A percentile compares a stretch with the other conserved stretches of the same genome.
Evolutionary conservation across 1,140 invertebrate genomes (phyloP).

Genomic region (Pygmarrhopalites habei): DNA sequence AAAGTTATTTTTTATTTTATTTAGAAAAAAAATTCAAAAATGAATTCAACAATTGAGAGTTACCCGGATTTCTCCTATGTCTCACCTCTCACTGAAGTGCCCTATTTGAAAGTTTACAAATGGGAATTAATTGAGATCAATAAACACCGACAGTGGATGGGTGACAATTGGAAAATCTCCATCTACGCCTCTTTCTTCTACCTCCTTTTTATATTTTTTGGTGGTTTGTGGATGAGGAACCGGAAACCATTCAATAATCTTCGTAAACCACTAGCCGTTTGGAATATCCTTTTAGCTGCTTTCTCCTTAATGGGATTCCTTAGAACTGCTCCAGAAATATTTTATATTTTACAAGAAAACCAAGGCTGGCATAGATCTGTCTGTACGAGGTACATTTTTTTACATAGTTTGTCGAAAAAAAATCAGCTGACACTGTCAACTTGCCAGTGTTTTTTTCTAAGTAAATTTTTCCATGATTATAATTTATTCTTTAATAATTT

Average conservation of each 20-base stretch:
- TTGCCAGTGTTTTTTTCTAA: background rate
- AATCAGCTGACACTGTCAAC: no score
- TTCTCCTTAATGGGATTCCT: constrained; percentile 11
- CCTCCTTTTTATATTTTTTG: constrained; percentile 15
- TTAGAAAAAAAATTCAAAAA: no score
- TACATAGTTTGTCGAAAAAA: no score
- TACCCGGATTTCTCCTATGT: background rate
- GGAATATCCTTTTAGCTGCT: constrained; percentile 7
- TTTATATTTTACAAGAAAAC: background rate
- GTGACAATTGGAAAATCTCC: constrained; percentile 11
- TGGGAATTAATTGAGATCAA: constrained; percentile 3
- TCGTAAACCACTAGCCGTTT: background rate
- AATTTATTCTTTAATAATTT: background rate
- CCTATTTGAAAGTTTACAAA: constrained; percentile 26
- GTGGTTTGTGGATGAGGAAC: constrained; percentile 12
- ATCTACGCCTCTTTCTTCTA: constrained; percentile 21
- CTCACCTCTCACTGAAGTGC: background rate
- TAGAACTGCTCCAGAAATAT: constrained; percentile 18
- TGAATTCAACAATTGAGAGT: background rate
- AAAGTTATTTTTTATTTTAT: no score
- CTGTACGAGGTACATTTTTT: constrained; percentile 5
- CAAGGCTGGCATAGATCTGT: constrained; percentile 4
- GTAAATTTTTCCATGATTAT: background rate
- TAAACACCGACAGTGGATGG: constrained; percentile 16
- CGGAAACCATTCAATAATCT: constrained; percentile 2